A percentile compares a stretch with the other conserved stretches of the same genome.
These are phyloP conservation scores for Gonocerus acuteangulatus DNA, from an alignment of 2,888 invertebrate genomes.

Conservation along the genomic window DNA sequence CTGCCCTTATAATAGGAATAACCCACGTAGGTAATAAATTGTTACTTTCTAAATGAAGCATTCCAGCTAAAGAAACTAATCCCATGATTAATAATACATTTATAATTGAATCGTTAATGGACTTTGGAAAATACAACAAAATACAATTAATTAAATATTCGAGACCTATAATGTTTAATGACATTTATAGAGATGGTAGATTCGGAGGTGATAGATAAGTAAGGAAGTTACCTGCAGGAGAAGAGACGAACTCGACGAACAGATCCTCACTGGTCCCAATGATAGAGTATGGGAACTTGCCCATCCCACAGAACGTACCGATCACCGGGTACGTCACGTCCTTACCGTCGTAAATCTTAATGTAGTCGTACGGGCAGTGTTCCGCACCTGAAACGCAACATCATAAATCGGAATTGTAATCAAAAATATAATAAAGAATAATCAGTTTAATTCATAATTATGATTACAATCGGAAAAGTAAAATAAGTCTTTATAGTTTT, in stretches of 20 bases:
- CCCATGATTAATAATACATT: too few relatives aligned
- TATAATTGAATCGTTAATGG: too few relatives aligned
- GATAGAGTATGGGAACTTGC: conserved; percentile 88
- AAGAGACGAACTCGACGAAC: conserved; percentile 82
- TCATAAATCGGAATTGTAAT: background rate
- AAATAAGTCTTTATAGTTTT: too few relatives aligned
- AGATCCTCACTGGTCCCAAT: conserved; percentile 84
- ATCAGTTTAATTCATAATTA: background rate
- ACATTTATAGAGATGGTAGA: too few relatives aligned
- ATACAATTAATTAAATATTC: too few relatives aligned
- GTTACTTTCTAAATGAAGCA: too few relatives aligned
- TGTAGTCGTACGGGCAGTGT: conserved; percentile 84
- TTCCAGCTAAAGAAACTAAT: too few relatives aligned
- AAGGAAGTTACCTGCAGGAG: conserved; percentile 73
- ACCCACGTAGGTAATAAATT: too few relatives aligned
- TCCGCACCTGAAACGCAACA: conserved; percentile 54
- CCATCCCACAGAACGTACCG: conserved; percentile 86
- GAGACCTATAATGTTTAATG: too few relatives aligned
- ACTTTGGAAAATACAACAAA: too few relatives aligned
- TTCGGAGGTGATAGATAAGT: too few relatives aligned
- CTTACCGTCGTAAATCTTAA: conserved; percentile 82
- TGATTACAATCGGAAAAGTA: background rate
- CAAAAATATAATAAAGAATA: conserved; percentile 22
- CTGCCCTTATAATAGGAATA: too few relatives aligned
- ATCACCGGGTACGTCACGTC: conserved; percentile 80